phyloP scores from a whole-genome alignment of 2,113 vertebrate genomes.

The Microtus ochrogaster region DNA sequence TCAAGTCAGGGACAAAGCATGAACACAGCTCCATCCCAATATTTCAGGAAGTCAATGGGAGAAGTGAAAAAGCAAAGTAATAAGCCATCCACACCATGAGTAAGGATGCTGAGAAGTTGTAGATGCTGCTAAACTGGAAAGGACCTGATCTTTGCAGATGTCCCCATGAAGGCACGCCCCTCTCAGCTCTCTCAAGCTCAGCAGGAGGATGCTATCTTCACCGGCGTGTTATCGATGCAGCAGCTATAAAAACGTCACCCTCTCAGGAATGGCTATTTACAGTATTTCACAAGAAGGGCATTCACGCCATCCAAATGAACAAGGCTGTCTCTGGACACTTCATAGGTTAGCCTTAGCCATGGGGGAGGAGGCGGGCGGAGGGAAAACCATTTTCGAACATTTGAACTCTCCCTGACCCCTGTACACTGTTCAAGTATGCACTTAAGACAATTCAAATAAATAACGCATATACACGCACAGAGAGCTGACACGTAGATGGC shows the following conservation, averaged over 20 bases:
- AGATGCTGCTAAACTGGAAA: background rate
- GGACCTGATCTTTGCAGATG: constrained; percentile 52
- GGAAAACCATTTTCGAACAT: constrained; percentile 77
- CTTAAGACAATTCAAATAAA: constrained; percentile 76
- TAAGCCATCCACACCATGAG: background rate
- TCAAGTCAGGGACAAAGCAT: background rate
- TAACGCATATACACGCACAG: constrained; percentile 19
- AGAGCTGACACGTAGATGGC: constrained; percentile 38
- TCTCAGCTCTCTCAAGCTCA: constrained; percentile 72
- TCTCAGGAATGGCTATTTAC: constrained; percentile 74
- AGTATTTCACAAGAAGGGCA: constrained; percentile 77
- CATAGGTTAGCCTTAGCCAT: constrained; percentile 75
- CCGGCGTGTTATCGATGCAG: constrained; percentile 66
- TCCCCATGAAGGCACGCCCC: constrained; percentile 51
- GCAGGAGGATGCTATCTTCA: constrained; percentile 69
- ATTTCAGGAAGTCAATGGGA: background rate
- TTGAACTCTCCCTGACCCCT: constrained; percentile 86
- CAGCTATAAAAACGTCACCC: constrained; percentile 81
- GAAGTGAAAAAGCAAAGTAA: background rate
- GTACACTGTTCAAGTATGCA: constrained; percentile 63
- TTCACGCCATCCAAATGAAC: constrained; percentile 49
- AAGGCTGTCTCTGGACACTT: constrained; percentile 77
- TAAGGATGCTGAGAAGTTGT: background rate
- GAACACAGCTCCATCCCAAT: fast-evolving
- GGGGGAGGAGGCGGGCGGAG: background rate